phyloP scores from a whole-genome alignment of 2,888 invertebrate genomes.

The Drosophila vallismaia region DNA sequence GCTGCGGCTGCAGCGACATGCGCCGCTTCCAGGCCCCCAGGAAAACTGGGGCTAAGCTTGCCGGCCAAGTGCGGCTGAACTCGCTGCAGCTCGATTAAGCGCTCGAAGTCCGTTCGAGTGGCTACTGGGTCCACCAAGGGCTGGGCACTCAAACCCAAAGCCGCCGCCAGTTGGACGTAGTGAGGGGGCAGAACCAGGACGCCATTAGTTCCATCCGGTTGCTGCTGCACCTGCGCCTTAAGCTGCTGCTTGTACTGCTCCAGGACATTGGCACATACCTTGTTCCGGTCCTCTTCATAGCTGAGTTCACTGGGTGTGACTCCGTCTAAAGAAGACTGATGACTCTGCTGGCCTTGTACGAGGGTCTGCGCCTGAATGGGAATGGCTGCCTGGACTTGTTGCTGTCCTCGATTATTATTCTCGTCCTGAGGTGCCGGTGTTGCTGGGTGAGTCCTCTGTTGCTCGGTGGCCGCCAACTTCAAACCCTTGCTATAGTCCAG shows the following conservation, averaged over 20 bases:
- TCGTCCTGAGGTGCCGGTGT: slow-evolving; percentile 73
- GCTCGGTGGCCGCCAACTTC: slow-evolving; percentile 55
- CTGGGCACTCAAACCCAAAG: slow-evolving; percentile 82
- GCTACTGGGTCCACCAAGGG: slow-evolving; percentile 81
- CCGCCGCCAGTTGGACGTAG: slow-evolving; percentile 86
- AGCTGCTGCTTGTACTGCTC: slow-evolving; percentile 81
- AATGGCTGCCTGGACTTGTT: slow-evolving; percentile 13
- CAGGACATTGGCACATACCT: slow-evolving; percentile 75
- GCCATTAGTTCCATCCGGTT: slow-evolving; percentile 82
- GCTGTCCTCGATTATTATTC: slow-evolving; percentile 81
- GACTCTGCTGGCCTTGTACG: slow-evolving; percentile 23
- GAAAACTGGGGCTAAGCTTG: slow-evolving; percentile 64
- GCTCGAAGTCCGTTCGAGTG: slow-evolving; percentile 82
- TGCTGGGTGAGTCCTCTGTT: slow-evolving; percentile 44
- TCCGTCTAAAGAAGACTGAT: slow-evolving; percentile 17
- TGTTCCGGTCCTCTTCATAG: slow-evolving; percentile 65
- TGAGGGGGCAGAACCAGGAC: slow-evolving; percentile 86
- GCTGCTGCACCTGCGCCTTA: slow-evolving; percentile 62
- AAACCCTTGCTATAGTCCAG: slow-evolving; percentile 85
- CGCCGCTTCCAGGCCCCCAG: slow-evolving; percentile 72
- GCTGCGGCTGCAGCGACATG: slow-evolving; percentile 77
- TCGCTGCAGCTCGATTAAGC: slow-evolving; percentile 81
- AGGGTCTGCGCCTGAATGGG: slow-evolving; percentile 26
- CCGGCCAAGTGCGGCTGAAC: slow-evolving; percentile 70
- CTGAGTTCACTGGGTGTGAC: slow-evolving; percentile 55